A percentile compares a stretch with the other conserved stretches of the same genome.
Conservation (phyloP, 1,140 invertebrate genomes). For the Diorhabda carinulata region DNA sequence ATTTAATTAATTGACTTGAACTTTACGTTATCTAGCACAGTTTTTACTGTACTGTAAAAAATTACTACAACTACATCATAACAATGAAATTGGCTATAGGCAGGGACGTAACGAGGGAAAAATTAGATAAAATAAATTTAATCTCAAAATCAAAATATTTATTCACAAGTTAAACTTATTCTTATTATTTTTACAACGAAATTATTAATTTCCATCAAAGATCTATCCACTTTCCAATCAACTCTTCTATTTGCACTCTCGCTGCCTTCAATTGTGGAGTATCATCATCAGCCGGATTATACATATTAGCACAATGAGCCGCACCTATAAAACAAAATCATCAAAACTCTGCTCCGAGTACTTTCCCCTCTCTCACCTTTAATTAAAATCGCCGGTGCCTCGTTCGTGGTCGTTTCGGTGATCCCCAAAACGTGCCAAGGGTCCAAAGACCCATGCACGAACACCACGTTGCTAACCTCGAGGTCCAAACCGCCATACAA, state of each 20-base stretch:
- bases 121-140: too few species aligned
- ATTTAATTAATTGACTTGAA: too few species aligned
- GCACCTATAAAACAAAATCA: conserved; percentile 15
- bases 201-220: not conserved
- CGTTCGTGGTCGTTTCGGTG: conserved; percentile 53
- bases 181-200: not conserved
- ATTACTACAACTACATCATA: too few species aligned
- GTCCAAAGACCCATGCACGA: conserved; percentile 87
- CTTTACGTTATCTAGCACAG: too few species aligned
- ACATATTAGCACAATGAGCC: conserved; percentile 73
- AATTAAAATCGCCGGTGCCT: conserved; percentile 68
- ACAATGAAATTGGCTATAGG: too few species aligned
- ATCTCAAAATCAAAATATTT: not conserved
- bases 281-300: conserved; percentile 62
- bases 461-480: conserved; percentile 70
- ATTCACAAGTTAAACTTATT: conserved; percentile 1
- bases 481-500: conserved; percentile 75
- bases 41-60: too few species aligned
- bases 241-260: conserved; percentile 56
- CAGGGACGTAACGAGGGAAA: too few species aligned
- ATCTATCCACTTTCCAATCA: conserved; percentile 49
- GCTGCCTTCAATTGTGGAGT: conserved; percentile 59
- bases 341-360: not conserved
- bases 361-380: conserved; percentile 52
- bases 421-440: conserved; percentile 89